Evolutionary conservation across 2,797 vertebrate genomes (phyloP).

Genomic region (Arctocebus calabarensis): DNA sequence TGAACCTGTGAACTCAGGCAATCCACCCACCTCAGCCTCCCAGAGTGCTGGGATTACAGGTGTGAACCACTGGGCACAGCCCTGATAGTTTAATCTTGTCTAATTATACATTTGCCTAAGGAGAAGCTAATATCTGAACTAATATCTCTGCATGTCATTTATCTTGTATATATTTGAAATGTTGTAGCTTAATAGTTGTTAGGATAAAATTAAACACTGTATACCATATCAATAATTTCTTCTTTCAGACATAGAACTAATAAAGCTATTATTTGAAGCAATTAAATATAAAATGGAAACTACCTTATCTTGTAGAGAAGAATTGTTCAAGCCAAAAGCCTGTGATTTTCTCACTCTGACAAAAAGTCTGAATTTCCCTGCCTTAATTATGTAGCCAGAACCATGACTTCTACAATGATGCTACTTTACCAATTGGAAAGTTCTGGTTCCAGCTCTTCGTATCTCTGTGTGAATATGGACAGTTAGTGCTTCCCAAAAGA

Average conservation of each 20-base stretch:
- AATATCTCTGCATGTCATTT: neutral
- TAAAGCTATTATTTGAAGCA: conserved; percentile 38
- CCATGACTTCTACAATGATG: neutral
- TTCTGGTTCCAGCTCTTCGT: neutral
- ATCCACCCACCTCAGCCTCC: too few species aligned
- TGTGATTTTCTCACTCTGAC: neutral
- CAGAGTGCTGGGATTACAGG: too few species aligned
- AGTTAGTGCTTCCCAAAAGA: conserved; percentile 95
- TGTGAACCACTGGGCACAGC: too few species aligned
- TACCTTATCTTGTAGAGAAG: neutral
- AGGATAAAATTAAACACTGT: neutral
- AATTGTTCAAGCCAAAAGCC: neutral
- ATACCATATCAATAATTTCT: neutral
- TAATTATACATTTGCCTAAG: neutral
- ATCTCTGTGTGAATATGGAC: conserved; percentile 92
- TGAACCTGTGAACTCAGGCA: too few species aligned
- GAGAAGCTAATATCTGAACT: neutral
- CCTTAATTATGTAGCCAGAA: neutral
- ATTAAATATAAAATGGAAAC: conserved; percentile 8
- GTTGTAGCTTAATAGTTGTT: conserved; percentile 9
- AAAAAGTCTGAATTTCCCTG: neutral
- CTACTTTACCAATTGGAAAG: neutral
- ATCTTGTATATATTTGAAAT: neutral
- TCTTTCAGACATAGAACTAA: neutral
- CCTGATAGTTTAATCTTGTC: neutral